These are phyloP conservation scores for Congeria kusceri DNA, from an alignment of 2,888 invertebrate genomes.

Conservation along the genomic window DNA sequence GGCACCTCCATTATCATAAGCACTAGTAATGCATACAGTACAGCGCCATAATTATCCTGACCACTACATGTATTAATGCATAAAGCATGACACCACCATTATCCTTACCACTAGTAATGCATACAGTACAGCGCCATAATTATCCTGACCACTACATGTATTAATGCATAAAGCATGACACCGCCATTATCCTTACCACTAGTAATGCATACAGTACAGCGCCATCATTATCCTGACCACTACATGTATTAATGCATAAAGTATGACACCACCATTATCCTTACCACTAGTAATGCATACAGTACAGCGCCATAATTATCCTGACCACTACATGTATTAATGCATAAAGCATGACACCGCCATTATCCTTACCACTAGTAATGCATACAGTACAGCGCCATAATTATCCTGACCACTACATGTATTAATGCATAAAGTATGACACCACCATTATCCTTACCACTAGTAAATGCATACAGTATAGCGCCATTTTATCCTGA, in stretches of 20 bases:
- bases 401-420: background rate
- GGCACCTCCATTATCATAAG: background rate
- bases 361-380: background rate
- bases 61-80: background rate
- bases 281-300: slow-evolving; percentile 3
- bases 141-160: background rate
- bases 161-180: background rate
- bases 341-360: background rate
- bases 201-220: background rate
- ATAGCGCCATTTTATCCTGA: background rate
- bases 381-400: background rate
- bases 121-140: background rate
- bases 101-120: background rate
- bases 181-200: background rate
- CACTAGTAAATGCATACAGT: slow-evolving; percentile 4
- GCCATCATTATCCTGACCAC: background rate
- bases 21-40: slow-evolving; percentile 2
- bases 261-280: background rate
- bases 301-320: background rate
- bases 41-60: background rate
- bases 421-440: background rate
- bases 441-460: background rate
- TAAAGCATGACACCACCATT: background rate
- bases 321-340: background rate
- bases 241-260: background rate